A percentile compares a stretch with the other conserved stretches of the same genome.
Evolutionary conservation across 2,113 vertebrate species (phyloP).

Genomic region (Brachyhypopomus gauderio): DNA sequence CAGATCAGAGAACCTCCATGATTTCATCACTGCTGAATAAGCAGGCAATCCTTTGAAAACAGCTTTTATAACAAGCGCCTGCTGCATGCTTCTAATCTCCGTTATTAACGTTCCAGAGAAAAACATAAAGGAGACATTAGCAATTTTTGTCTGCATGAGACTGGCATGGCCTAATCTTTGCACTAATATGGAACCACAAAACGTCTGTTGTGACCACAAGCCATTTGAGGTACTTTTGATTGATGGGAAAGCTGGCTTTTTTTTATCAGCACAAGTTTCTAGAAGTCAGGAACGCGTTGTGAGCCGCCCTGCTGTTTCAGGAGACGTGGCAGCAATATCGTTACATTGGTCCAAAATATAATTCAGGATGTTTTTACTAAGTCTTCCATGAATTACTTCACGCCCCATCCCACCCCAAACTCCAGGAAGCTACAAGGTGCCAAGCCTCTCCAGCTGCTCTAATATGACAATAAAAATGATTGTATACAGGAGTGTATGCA

Average conservation of each 20-base stretch:
- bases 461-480: no score
- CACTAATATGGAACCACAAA: constrained; percentile 11
- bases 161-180: background rate
- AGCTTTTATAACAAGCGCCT: background rate
- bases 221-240: constrained; percentile 7
- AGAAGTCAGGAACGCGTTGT: background rate
- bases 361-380: constrained; percentile 60
- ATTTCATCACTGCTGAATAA: background rate
- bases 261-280: constrained; percentile 24
- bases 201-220: constrained; percentile 23
- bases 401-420: background rate
- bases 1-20: background rate
- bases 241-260: constrained; percentile 18
- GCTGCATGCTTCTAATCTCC: background rate
- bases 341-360: constrained; percentile 54
- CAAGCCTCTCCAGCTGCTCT: constrained; percentile 56
- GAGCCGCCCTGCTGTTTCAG: background rate
- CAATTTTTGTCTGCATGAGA: constrained; percentile 17
- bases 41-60: background rate
- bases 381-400: constrained; percentile 63
- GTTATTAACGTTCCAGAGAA: constrained; percentile 13
- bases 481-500: no score
- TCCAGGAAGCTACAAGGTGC: constrained; percentile 47
- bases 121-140: constrained; percentile 8
- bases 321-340: constrained; percentile 10